Base-by-base conservation (phyloP, 2,797 vertebrate species). In the Limosa lapponica region DNA sequence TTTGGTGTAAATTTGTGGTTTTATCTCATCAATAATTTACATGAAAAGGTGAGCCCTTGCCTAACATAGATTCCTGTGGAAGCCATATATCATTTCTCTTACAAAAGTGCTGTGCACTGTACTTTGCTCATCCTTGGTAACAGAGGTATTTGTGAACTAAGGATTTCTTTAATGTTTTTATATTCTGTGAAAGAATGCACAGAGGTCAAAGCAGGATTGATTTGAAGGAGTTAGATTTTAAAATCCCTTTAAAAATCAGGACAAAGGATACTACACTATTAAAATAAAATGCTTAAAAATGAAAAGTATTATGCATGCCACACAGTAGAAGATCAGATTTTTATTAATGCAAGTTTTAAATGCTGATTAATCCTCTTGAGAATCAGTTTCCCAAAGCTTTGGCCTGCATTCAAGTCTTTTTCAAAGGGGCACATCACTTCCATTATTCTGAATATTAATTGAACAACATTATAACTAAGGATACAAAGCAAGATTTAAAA, bases 281-380 rank as follows among this genome's bases (percentile, higher is more conserved):
- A 97, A 97, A 98, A 98, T 96, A 97, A 98, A 98, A 98, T 97
- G 93, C 97, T 98, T 97, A 97, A 97, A 98, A 98, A 97, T 66
- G 90, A 96, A 96, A 98, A 98, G 97, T 98, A 98, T 98, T 98
- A 98, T 96, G 96, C 78, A 95, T 97, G 98, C 97, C 95, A 93
- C 97, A 96, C 95, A 83, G 92, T 95, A 95, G 97, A 98, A 98
- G 98, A 99, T 99, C 98, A 98, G 98, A 98, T 98, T 98, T 98
- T 98, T 98, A 99, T 99, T 99, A 99, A 99, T 99, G 98, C 98
- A 98, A 97, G 97, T 98, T 98, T 98, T 99, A 98, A 98, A 99
- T 98, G 98, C 98, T 98, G 97, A 98, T 98, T 99, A 99, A 98
- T 98, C 98, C 98, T 98, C 98, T 98, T 65, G 97, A 98, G 98